Base-by-base conservation (phyloP, 2,888 invertebrate species). In the Amitus sp. region DNA sequence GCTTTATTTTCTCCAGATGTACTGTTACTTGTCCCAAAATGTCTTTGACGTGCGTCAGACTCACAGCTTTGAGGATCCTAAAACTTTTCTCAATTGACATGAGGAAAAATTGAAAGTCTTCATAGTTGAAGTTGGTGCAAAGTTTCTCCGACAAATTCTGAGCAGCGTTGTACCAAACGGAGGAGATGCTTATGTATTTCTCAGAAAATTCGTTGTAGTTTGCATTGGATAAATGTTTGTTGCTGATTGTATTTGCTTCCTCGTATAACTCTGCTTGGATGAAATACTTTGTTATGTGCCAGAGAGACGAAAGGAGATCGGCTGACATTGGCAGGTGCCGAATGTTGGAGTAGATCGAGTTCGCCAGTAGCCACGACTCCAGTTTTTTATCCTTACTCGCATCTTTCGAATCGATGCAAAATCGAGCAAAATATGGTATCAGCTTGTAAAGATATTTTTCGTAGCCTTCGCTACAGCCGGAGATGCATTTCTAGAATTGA, bases 271-370 rank as follows among this genome's bases (percentile, higher is more conserved):
- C 9, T 53, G 71, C 69, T 2, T 61, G 57, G 1, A 78, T 43
- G 10, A 79, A 59, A 48, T 71, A 75, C 9, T 63, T 62, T 4
- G 68, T 45, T 20, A 82, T 72, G 55, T 74, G 76, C 47, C 72
- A 82, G 1, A 80, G 20, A n/a, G 71, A 66, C 3, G 69, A 70
- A 12, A 71, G 65, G 54, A 71, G 77, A 39, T 73, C 73, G 2
- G 66, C 58, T n/a, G 50, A 28, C 46, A 74, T 68, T 18, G 69
- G 65, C n/a, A 52, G 5, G 52, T 20, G 10, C 53, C 58, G 20
- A 75, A 42, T 4, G 55, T 42, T 1, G 13, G 65, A 60, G 50
- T 77, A 75, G 6, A 78, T 51, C 0, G 54, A 46, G 9, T 40
- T 47, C 2, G 73, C 55, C 42, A 79, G 52, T 13, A 56, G 55